Conservation (phyloP, 2,797 vertebrate genomes). For the Cyclopterus lumpus region DNA sequence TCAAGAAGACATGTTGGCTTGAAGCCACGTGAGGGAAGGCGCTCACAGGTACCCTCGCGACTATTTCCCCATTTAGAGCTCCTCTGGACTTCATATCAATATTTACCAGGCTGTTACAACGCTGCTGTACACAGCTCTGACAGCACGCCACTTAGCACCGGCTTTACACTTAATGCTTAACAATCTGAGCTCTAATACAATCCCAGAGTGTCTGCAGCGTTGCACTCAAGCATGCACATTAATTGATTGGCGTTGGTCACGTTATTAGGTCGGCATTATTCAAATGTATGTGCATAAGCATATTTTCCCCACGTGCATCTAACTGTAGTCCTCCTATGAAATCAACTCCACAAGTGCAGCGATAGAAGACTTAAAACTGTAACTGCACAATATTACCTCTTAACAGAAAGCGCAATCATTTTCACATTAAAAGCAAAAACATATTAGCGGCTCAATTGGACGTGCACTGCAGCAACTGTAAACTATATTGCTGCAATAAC, state of each 20-base stretch:
- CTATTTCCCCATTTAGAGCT: not conserved
- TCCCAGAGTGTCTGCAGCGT: constrained; percentile 6
- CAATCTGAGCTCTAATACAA: not conserved
- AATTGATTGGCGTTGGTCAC: constrained; percentile 48
- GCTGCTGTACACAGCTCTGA: not conserved
- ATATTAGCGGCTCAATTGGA: constrained; percentile 75
- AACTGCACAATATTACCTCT: constrained; percentile 75
- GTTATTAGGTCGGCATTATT: constrained; percentile 43
- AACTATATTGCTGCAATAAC: constrained; percentile 77
- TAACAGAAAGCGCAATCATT: constrained; percentile 69
- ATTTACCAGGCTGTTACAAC: constrained; percentile 51
- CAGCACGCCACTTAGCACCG: not conserved
- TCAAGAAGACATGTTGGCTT: not conserved
- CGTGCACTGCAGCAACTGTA: constrained; percentile 66
- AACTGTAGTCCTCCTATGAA: constrained; percentile 46
- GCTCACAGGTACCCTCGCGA: constrained; percentile 16
- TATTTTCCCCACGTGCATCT: constrained; percentile 29
- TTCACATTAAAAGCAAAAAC: constrained; percentile 74
- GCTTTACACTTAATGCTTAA: not conserved
- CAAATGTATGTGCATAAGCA: constrained; percentile 53
- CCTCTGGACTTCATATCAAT: constrained; percentile 58
- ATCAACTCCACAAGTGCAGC: constrained; percentile 39
- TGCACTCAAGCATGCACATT: constrained; percentile 22
- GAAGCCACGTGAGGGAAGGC: not conserved
- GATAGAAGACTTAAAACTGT: constrained; percentile 34